phyloP scores from a whole-genome alignment of 2,888 invertebrate genomes.

The Exephanes ischioxanthus region DNA sequence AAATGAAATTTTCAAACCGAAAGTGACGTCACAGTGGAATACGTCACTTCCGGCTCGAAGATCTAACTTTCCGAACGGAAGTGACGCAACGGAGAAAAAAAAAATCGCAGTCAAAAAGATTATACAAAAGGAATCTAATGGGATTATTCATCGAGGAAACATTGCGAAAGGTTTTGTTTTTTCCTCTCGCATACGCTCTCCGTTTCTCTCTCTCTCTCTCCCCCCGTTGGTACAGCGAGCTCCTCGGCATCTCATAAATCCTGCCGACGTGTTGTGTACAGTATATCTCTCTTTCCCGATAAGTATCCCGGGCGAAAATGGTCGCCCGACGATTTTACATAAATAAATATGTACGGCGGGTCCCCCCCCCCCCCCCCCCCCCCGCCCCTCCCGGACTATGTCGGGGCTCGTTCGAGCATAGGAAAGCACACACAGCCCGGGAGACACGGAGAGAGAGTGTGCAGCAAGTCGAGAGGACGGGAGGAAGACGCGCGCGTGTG shows the following conservation, averaged over 20 bases:
- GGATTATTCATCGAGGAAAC: slow-evolving; percentile 63
- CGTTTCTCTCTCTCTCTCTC: background rate
- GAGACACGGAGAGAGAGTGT: slow-evolving; percentile 44
- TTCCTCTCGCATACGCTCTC: too few species aligned
- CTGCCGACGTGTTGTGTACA: slow-evolving; percentile 64
- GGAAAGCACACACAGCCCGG: slow-evolving; percentile 26
- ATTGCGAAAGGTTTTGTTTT: slow-evolving; percentile 37
- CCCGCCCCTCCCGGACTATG: too few species aligned
- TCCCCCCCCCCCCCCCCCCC: slow-evolving; percentile 13
- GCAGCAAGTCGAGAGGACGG: slow-evolving; percentile 51
- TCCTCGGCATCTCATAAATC: slow-evolving; percentile 76
- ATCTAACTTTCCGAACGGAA: background rate
- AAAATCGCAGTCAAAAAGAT: background rate
- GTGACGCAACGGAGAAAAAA: background rate
- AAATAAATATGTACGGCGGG: slow-evolving; percentile 75
- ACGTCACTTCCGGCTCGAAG: too few species aligned
- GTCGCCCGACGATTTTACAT: slow-evolving; percentile 73
- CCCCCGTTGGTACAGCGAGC: slow-evolving; percentile 41
- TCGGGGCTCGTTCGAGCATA: slow-evolving; percentile 35
- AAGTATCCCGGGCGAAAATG: slow-evolving; percentile 61
- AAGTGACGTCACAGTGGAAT: too few species aligned
- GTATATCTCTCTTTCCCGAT: slow-evolving; percentile 60
- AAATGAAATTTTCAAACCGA: too few species aligned
- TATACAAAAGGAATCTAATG: slow-evolving; percentile 46
- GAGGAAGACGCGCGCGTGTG: slow-evolving; percentile 76